Evolutionary conservation across 2,797 vertebrate species (phyloP).

Genomic region (Phataginus tricuspis): DNA sequence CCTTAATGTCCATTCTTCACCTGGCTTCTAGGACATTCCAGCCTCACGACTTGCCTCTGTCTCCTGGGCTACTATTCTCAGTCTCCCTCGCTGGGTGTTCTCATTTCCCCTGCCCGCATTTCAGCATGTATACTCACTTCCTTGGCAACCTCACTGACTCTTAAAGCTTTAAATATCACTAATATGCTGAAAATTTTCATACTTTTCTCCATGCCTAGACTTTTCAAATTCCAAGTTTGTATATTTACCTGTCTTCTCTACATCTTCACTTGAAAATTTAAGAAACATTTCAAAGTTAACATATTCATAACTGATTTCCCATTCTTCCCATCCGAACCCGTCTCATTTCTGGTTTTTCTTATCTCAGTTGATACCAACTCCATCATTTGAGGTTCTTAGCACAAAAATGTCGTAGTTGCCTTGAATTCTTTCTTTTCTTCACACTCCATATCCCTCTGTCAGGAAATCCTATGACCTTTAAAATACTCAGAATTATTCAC

Average conservation of each 20-base stretch:
- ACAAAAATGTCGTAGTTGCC: not conserved
- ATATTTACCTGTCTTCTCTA: not conserved
- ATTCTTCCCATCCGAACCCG: not conserved
- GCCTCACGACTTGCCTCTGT: not conserved
- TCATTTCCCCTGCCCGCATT: not conserved
- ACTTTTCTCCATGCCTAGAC: not conserved
- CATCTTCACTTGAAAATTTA: not conserved
- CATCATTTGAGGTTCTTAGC: not conserved
- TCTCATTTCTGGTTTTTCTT: not conserved
- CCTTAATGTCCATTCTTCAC: not conserved
- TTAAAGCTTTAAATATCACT: not conserved
- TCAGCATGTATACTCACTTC: not conserved
- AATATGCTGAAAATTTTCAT: not conserved
- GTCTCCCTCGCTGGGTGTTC: not conserved
- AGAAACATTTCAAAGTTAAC: not conserved
- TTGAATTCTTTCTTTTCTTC: not conserved
- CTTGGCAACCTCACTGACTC: not conserved
- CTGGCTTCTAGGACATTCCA: not conserved
- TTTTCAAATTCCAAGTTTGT: not conserved
- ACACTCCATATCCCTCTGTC: not conserved
- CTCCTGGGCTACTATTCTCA: not conserved
- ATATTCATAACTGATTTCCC: not conserved
- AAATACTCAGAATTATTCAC: not conserved
- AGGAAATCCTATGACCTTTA: not conserved
- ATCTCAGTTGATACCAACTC: not conserved